Percentiles rank a stretch among this genome's conserved stretches.
Conservation (phyloP, 2,888 invertebrate species). For the Exephanes ischioxanthus region DNA sequence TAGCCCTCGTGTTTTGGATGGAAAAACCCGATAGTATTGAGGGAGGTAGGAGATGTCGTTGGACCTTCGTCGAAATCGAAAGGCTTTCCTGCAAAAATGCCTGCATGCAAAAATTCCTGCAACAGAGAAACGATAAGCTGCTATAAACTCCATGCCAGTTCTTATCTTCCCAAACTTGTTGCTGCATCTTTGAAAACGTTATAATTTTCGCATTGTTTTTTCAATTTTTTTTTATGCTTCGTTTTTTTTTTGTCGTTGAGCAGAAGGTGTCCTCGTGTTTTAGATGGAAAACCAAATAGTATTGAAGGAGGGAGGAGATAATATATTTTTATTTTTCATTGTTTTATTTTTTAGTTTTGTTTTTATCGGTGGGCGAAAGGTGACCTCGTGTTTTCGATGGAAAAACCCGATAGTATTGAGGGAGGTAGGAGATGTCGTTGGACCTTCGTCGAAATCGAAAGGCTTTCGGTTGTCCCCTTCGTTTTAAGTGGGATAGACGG, state of each 20-base stretch:
- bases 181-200: conserved; percentile 3
- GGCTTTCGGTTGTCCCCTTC: conserved; percentile 69
- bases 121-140: conserved; percentile 72
- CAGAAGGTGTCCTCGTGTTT: neutral
- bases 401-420: conserved; percentile 52
- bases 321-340: neutral
- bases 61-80: conserved; percentile 70
- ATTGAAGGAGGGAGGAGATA: conserved; percentile 45
- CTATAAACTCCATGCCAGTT: conserved; percentile 19
- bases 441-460: conserved; percentile 71
- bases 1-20: neutral
- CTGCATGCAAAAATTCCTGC: conserved; percentile 99
- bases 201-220: neutral
- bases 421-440: conserved; percentile 49
- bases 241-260: neutral
- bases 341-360: neutral
- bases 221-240: neutral
- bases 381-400: neutral
- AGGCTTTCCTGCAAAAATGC: conserved; percentile 75
- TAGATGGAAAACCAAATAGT: conserved; percentile 41
- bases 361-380: neutral
- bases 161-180: conserved; percentile 6
- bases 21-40: conserved; percentile 53
- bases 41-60: conserved; percentile 52
- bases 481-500: conserved; percentile 46